Conservation (phyloP, 2,888 invertebrate genomes). For the Trypoxylon attenuatum region DNA sequence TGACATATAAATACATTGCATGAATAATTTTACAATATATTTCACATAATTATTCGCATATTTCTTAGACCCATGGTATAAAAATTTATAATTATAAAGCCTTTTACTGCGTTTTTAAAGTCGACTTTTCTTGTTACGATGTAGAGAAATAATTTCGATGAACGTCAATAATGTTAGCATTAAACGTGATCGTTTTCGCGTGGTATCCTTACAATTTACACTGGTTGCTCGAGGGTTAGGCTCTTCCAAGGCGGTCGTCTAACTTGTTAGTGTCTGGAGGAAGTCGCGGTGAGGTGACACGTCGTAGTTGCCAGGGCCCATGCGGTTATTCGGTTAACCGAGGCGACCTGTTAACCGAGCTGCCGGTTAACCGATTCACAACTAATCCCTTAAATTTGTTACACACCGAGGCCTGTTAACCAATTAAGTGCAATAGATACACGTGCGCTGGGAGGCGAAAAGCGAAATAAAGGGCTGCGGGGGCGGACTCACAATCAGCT, state of each 20-base stretch:
- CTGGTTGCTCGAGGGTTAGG: not conserved
- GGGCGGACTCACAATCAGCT: not conserved
- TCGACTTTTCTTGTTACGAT: no score
- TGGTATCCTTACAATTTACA: no score
- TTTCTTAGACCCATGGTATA: no score
- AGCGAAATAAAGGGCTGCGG: not conserved
- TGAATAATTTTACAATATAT: no score
- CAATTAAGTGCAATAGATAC: constrained; percentile 20
- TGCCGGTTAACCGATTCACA: constrained; percentile 42
- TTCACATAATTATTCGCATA: no score
- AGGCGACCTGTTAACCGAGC: constrained; percentile 34
- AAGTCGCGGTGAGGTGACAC: constrained; percentile 13
- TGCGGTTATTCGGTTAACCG: constrained; percentile 35
- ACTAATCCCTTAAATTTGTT: constrained; percentile 43
- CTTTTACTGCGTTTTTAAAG: no score
- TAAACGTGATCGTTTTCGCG: no score
- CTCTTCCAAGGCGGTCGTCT: not conserved
- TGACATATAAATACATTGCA: no score
- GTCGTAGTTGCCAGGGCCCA: constrained; percentile 17
- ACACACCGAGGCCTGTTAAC: constrained; percentile 34
- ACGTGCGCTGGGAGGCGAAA: no score
- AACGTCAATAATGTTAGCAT: no score
- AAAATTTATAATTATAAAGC: no score
- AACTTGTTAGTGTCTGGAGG: constrained; percentile 2
- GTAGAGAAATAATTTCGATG: not conserved